Evolutionary conservation across 2,113 vertebrate species (phyloP).

Genomic region (Varanus komodoensis): DNA sequence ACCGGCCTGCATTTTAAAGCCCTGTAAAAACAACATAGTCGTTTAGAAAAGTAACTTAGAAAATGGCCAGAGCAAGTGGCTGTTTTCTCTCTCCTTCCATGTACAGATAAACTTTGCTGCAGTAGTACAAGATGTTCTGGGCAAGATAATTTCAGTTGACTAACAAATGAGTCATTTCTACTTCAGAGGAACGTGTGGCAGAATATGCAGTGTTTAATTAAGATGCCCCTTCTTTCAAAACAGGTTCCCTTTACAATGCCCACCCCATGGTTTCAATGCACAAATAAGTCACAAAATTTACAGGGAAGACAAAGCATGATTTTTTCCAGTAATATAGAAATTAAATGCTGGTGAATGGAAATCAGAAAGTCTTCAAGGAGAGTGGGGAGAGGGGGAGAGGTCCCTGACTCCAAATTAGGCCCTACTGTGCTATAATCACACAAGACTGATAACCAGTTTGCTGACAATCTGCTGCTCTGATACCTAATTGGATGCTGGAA

Average conservation of each 20-base stretch:
- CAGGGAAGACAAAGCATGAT: conserved; percentile 35
- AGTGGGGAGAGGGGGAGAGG: conserved; percentile 20
- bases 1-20: background rate
- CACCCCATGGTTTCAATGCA: background rate
- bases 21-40: conserved; percentile 6
- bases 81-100: background rate
- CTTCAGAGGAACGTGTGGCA: background rate
- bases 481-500: conserved; percentile 66
- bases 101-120: conserved; percentile 29
- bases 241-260: background rate
- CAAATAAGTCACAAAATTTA: conserved; percentile 30
- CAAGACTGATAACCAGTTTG: conserved; percentile 55
- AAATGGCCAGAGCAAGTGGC: conserved; percentile 51
- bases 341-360: conserved; percentile 55
- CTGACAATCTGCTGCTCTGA: conserved; percentile 56
- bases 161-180: conserved; percentile 48
- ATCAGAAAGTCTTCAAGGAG: conserved; percentile 58
- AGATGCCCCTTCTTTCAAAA: conserved; percentile 38
- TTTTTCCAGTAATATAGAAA: conserved; percentile 32
- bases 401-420: conserved; percentile 62
- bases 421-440: conserved; percentile 46
- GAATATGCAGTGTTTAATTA: conserved; percentile 56
- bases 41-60: background rate
- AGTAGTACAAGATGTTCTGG: conserved; percentile 42
- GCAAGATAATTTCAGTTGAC: conserved; percentile 55